Base-by-base conservation (phyloP, 2,888 invertebrate genomes). In the Iselma pallidipennis region DNA sequence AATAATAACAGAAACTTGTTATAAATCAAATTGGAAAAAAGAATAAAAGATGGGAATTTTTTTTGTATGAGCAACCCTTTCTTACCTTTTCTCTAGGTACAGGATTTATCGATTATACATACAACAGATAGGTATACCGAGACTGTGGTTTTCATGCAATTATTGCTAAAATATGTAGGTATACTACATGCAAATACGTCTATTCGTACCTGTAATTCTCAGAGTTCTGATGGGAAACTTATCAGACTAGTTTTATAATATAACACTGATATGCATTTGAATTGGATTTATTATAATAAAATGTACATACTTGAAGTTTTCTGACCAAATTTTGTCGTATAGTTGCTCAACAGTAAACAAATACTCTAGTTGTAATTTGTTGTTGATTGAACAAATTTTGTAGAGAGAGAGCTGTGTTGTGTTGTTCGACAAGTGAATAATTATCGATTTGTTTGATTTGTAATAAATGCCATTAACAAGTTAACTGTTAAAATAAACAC, bases 1-100 rank as follows among this genome's bases (percentile, higher is more conserved):
- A 62, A 62, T 63, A 63, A 63, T 57, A 63, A 63, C 63, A 63
- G 59, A 55, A 56, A 57, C 63, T 55, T 54, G 54, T 54, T 45
- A 63, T 63, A 63, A 63, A 63, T 63, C 63, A 59, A 37, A 37
- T 31, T 42, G 42, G 37, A 50, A 55, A 55, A 48, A 56, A 55
- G 9, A 6, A 61, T 57, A 16, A 33, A 48, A 50, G 19, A 29
- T 45, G 55, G 56, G 60, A 60, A 57, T 21, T 10, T n/a, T n/a
- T n/a, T n/a, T 56, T 55, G 53, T 59, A 59, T 55, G 52, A 52
- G 48, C 37, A 63, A 63, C 63, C 63, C 63, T 63, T 61, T 58
- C 21, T 10, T 21, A 7, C 9, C 42, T 42, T 10, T 37, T 16
- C 21, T 21, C 21, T 3, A 6, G 2, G 21, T 42, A 19, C 2